Evolutionary conservation across 1,140 invertebrate genomes (phyloP).

Genomic region (Drosophila bipectinata): DNA sequence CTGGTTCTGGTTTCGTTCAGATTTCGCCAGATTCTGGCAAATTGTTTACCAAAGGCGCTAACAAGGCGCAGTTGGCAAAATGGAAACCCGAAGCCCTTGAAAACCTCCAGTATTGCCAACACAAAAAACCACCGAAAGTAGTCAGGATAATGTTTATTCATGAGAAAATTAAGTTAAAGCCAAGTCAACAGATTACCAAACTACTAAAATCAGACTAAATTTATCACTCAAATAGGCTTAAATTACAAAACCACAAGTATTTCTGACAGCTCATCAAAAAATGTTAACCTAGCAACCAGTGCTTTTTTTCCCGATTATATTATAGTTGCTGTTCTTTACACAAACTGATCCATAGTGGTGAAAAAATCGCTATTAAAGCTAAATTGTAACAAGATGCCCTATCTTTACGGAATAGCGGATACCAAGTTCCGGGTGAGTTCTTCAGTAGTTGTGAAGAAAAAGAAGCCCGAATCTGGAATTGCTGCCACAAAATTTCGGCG

Average conservation of each 20-base stretch:
- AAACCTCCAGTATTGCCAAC: slow-evolving; percentile 17
- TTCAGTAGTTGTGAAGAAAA: neutral
- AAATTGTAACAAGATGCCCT: slow-evolving; percentile 52
- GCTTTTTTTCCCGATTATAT: slow-evolving; percentile 2
- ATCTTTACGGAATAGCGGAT: slow-evolving; percentile 66
- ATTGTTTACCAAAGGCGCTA: slow-evolving; percentile 37
- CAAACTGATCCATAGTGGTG: neutral
- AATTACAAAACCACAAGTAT: too few relatives aligned
- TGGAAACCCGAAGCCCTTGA: slow-evolving; percentile 39
- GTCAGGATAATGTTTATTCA: neutral
- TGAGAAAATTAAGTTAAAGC: neutral
- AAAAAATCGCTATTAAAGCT: neutral
- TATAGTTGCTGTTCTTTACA: slow-evolving; percentile 6
- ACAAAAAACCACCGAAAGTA: neutral
- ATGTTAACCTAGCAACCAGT: neutral
- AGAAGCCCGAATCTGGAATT: neutral
- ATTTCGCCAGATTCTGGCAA: slow-evolving; percentile 48
- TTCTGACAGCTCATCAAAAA: neutral
- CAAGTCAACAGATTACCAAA: neutral
- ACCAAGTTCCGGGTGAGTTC: slow-evolving; percentile 55
- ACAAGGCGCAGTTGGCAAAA: slow-evolving; percentile 28
- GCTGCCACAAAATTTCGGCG: slow-evolving; percentile 38
- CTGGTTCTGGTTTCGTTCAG: slow-evolving; percentile 44
- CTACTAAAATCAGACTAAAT: neutral
- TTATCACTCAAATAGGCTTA: too few relatives aligned